Evolutionary conservation across 2,888 invertebrate genomes (phyloP), one percentile per base, ranked within the genome.

Genomic region (Microplitis deprimator): DNA sequence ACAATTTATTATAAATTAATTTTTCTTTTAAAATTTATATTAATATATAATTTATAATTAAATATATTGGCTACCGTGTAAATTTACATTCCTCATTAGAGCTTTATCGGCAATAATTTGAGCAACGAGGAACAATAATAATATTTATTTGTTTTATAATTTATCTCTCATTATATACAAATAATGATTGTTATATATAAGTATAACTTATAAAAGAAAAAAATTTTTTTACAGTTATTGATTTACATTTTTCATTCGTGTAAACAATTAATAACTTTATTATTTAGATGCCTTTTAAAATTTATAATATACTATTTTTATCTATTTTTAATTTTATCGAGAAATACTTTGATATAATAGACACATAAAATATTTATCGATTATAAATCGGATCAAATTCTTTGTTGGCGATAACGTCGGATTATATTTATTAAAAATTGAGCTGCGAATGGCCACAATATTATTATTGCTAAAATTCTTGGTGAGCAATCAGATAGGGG

Each of bases 371-470:
- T 13, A 65, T 41, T 65, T 64, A 17, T n/a, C 20, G 6, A 17
- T 80, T 75, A 40, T 77, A 71, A 75, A 70, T 10, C 75, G 61
- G 68, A 85, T 87, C 85, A 85, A 82, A 87, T 85, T 81, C 84
- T 87, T 75, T 87, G 84, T 81, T 86, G 86, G 78, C 88, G 88
- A 77, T 86, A 86, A 60, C 88, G 88, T 80, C 86, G 87, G 59
- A 83, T 84, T 64, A 85, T 81, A 40, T 83, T 82, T 76, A 88
- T 77, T 10, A 87, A 72, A 67, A 84, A 82, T 65, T 89, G 88
- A 17, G 92, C 93, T 68, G 94, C 80, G 85, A 95, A 91, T 5
- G 95, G 95, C 95, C 95, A 95, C 76, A 92, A 80, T 38, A 94
- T 84, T 81, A 95, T 87, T 79, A 94, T 90, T 70, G 91, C 85